Evolutionary conservation across 1,140 invertebrate genomes (phyloP), one percentile per base, ranked within the genome.

Genomic region (Armadillidium nasatum): DNA sequence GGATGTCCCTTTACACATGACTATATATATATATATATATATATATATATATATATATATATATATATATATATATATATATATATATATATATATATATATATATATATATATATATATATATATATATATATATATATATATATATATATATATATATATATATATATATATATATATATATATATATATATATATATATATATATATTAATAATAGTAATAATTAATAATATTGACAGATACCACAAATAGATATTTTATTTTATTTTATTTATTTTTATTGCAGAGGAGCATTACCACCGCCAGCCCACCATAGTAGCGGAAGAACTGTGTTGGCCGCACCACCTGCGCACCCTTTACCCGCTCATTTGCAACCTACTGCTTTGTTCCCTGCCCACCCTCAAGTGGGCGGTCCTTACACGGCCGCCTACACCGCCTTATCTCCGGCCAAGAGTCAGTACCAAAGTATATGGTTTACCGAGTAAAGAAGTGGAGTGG

Each of bases 321-420:
- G 90, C 85, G 90, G 91, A 78, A 87, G 92, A 81, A 91, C 93
- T 79, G 89, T 94, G 73, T 84, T 92, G 80, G 88, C 91, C n/a
- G 88, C 88, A 72, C 67, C 82, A 72, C 82, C 91, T 73, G 87
- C 89, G 74, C 92, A 94, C 84, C 93, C 93, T 73, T 85, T 94
- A 81, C 93, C 93, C 76, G 93, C 93, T 10, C 93, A 94, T 85
- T 89, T 94, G 86, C 93, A 93, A 84, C 85, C 86, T n/a, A 84
- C 86, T 50, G 86, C 87, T 72, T 87, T 88, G 21, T 90, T 91
- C 82, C 89, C 88, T 77, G 87, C 88, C 33, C 89, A 90, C 81
- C 87, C 88, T 74, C 88, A 89, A 83, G 88, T 89, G 44, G 81
- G 77, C 33, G 76, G 83, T 78, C 82, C 83, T 13, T 82, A 84